A percentile compares a stretch with the other conserved stretches of the same genome.
Evolutionary conservation across 64 coral and sea anemone genomes (phyloP).

Genomic region (Montipora foliosa): DNA sequence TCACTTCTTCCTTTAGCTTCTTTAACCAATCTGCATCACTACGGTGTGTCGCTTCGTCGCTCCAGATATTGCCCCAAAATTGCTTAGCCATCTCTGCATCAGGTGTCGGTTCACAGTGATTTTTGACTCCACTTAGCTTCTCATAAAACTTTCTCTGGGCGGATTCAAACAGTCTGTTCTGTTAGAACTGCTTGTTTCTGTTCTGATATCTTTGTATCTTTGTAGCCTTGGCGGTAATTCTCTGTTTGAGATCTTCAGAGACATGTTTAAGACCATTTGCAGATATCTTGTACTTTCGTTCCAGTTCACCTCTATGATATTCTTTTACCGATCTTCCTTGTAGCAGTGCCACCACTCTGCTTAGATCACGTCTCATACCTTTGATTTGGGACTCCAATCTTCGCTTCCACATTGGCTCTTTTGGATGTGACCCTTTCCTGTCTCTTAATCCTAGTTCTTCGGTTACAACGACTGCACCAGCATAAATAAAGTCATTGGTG

Average conservation of each 20-base stretch:
- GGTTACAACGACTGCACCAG: no score
- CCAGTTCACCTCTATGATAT: conserved; percentile 16
- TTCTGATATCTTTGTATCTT: conserved; percentile 52
- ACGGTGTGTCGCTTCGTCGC: conserved; percentile 11
- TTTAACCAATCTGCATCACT: conserved; percentile 59
- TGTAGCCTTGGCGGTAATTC: conserved; percentile 25
- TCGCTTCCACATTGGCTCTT: no score
- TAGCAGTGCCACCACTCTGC: neutral
- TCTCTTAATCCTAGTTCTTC: no score
- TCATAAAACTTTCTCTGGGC: conserved; percentile 43
- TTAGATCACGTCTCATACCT: no score
- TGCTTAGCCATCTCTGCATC: conserved; percentile 40
- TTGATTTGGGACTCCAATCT: no score
- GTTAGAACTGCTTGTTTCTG: conserved; percentile 56
- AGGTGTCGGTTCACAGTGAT: conserved; percentile 33
- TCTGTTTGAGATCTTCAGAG: conserved; percentile 38
- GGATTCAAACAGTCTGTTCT: conserved; percentile 55
- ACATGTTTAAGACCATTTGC: conserved; percentile 39
- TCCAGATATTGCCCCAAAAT: conserved; percentile 50
- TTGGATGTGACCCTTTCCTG: no score
- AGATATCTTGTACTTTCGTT: conserved; percentile 59
- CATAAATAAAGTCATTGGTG: no score
- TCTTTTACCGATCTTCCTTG: conserved; percentile 36
- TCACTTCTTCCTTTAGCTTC: conserved; percentile 28
- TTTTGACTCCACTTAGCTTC: conserved; percentile 28